A percentile compares a stretch with the other conserved stretches of the same genome.
phyloP scores from a whole-genome alignment of 2,888 invertebrate genomes.

The Drepanosiphum platanoidis region DNA sequence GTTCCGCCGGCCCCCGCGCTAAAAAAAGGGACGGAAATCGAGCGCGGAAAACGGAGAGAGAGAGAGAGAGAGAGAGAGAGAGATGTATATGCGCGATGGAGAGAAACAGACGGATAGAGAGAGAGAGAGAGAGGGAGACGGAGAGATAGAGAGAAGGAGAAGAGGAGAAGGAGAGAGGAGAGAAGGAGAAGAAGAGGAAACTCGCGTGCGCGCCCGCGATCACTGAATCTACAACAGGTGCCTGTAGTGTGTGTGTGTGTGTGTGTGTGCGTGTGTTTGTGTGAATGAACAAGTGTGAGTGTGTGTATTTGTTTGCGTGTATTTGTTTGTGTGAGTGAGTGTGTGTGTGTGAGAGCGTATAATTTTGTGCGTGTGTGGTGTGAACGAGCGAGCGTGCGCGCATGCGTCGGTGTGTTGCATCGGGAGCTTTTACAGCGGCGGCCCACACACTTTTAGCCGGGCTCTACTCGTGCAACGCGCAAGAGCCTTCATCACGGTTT shows the following conservation, averaged over 20 bases:
- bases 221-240: conserved; percentile 56
- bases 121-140: too few relatives aligned
- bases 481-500: neutral
- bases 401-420: conserved; percentile 10
- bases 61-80: too few relatives aligned
- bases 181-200: too few relatives aligned
- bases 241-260: neutral
- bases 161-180: too few relatives aligned
- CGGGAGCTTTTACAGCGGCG: neutral
- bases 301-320: too few relatives aligned
- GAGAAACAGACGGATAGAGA: too few relatives aligned
- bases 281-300: neutral
- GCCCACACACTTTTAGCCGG: conserved; percentile 42
- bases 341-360: neutral
- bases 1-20: neutral
- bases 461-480: neutral
- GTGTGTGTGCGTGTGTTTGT: neutral
- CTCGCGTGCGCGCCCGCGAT: conserved; percentile 1
- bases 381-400: neutral
- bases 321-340: neutral
- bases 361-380: neutral
- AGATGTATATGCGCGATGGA: too few relatives aligned
- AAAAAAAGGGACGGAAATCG: neutral
- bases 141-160: too few relatives aligned
- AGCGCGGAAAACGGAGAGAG: neutral